Base-by-base conservation (phyloP, 2,113 vertebrate species). In the Alouatta palliata region DNA sequence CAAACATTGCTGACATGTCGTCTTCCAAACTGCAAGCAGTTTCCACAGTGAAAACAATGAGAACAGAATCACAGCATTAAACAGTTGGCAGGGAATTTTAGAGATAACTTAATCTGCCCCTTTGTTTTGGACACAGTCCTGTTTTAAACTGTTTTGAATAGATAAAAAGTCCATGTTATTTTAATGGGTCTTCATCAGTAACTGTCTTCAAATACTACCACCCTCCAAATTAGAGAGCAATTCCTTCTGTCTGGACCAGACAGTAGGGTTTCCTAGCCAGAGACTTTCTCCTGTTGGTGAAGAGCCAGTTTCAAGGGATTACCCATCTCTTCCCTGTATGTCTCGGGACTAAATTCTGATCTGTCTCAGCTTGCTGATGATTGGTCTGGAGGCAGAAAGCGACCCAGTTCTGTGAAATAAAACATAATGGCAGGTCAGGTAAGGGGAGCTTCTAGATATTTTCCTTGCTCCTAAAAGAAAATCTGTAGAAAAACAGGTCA, bases 91-190 rank as follows among this genome's bases (percentile, higher is more conserved):
- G 85, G 27, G 90, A 70, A 75, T 82, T 90, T 82, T n/a, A 73
- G 79, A 70, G 70, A 92, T 93, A 93, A 90, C 90, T 75, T 97
- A 93, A 96, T 96, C 81, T 79, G 11, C 66, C 66, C 56, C 80
- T 95, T 97, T 97, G 52, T 97, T 97, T 94, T 83, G 91, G 92
- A 81, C 40, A 95, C 25, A 80, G 87, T 76, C 71, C 90, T 82
- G 70, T 56, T 91, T 86, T 92, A 20, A 83, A 84, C 70, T 86
- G 40, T 91, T 87, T 86, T 87, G 66, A 88, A 94, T 49, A 89
- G 73, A 89, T 89, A 68, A 83, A 77, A 94, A 68, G 21, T 52
- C 56, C 37, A 16, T n/a, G 90, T 58, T 90, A 49, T 88, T 87
- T 80, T 64, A 79, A 70, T 73, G 56, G 45, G 6, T 88, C 70